These are phyloP conservation scores for cattle (Bos taurus) DNA, from an alignment of 2,113 vertebrate genomes.

Conservation along the genomic window ARS-UCD2.0 NC_037333.1:117055501-117056000, in stretches of 20 bases:
- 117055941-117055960: neutral
- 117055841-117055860: neutral
- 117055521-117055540: accelerated
- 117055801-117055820: neutral
- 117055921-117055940: neutral
- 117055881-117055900: neutral
- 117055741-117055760: neutral
- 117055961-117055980: conserved; percentile 25
- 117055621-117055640: accelerated
- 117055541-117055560: accelerated
- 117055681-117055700: neutral
- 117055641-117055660: neutral
- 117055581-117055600: neutral
- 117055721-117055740: neutral
- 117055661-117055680: accelerated
- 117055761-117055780: neutral
- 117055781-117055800: accelerated
- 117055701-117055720: neutral
- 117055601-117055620: no score
- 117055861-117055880: neutral
- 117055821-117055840: neutral
- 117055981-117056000: conserved; percentile 49
- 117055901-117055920: neutral
- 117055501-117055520: neutral
- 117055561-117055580: neutral